Evolutionary conservation across 2,888 invertebrate genomes (phyloP), one percentile per base, ranked within the genome.

Genomic region (Acleris sparsana): DNA sequence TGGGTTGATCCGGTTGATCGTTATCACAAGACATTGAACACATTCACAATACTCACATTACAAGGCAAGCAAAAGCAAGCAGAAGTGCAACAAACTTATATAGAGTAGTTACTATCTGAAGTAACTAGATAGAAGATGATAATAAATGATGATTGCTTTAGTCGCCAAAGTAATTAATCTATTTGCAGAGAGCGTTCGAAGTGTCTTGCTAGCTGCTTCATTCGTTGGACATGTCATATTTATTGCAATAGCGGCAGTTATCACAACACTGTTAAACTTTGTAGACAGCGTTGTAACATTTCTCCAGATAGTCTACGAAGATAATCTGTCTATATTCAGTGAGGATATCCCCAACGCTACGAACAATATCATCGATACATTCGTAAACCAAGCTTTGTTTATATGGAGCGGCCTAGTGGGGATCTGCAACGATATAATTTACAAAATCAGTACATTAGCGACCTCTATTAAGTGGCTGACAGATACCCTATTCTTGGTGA

Each of bases 231-330:
- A 86, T 79, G 46, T 90, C 59, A 92, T 92, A 69, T 84, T 91
- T 59, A 71, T 84, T 53, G 60, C 79, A 48, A 29, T 84, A 70
- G 69, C 82, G 59, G 82, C 82, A 74, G 72, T 83, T 53, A 75
- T 75, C 25, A 75, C 78, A 61, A 29, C 80, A 60, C 17, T 86
- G 58, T 59, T 74, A 39, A 77, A 75, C 68, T 73, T 79, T 61
- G 62, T 83, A 13, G 67, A 74, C 67, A 83, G 69, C 69, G 56
- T 88, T 16, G n/a, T 75, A 43, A 56, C 78, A 39, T 91, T 92
- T 75, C 79, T 90, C 65, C 80, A 85, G 78, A 88, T 92, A 68
- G 80, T 92, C 9, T 92, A 92, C 69, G 92, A 92, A 82, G 92
- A 92, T 70, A 92, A 92, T 76, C 66, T 83, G 57, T 71, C 76